Percentiles rank a stretch among this genome's conserved stretches.
These are phyloP conservation scores for Thinocorus orbignyianus DNA, from an alignment of 2,113 vertebrate species.

Conservation along the genomic window DNA sequence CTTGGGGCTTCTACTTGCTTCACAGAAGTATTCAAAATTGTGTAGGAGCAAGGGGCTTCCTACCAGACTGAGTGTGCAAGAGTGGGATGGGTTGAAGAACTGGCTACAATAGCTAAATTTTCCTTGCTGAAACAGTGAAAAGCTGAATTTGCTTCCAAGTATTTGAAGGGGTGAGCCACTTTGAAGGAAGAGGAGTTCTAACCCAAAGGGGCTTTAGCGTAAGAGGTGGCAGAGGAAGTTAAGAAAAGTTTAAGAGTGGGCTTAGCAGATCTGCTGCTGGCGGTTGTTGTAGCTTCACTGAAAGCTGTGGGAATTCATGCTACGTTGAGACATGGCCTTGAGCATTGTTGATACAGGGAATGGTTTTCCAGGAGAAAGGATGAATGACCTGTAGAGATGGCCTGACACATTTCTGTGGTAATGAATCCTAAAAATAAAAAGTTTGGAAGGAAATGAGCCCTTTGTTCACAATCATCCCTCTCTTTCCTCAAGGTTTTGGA, in stretches of 20 bases:
- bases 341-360: neutral
- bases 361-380: neutral
- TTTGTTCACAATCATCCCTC: neutral
- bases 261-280: neutral
- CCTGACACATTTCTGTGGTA: neutral
- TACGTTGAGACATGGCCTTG: neutral
- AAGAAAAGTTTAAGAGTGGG: neutral
- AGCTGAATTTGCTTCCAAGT: neutral
- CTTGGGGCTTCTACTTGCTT: neutral
- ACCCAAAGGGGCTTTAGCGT: neutral
- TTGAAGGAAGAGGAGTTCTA: neutral
- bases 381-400: neutral
- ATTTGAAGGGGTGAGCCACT: neutral
- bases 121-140: neutral
- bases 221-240: neutral
- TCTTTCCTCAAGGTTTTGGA: neutral
- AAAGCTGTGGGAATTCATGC: neutral
- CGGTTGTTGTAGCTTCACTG: neutral
- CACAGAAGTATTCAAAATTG: neutral
- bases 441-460: neutral
- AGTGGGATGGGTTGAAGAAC: neutral
- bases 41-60: neutral
- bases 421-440: neutral
- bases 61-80: neutral
- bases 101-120: neutral